Evolutionary conservation across 1,140 invertebrate genomes (phyloP).

Genomic region (Stegodyphus mimosarum): DNA sequence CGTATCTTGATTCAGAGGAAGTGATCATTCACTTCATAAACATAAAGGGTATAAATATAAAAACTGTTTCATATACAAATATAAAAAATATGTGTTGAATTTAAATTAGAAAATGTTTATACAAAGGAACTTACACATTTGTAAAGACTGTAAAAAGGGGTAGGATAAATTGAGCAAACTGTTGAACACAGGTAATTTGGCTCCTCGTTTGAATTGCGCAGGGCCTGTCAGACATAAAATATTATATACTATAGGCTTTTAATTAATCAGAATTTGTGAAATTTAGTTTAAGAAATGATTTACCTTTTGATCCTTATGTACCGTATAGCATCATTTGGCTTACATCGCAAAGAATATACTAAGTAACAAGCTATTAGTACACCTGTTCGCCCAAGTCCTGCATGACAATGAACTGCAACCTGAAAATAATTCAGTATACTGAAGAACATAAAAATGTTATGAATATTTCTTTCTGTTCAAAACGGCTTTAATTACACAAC

Average conservation of each 20-base stretch:
- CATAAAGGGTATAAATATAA: no score
- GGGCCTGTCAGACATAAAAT: slow-evolving; percentile 68
- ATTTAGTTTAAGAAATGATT: background rate
- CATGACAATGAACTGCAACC: slow-evolving; percentile 87
- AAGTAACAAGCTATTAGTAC: slow-evolving; percentile 88
- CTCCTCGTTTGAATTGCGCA: slow-evolving; percentile 83
- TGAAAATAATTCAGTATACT: slow-evolving; percentile 8
- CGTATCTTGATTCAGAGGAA: no score
- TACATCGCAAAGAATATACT: slow-evolving; percentile 80
- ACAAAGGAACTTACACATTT: slow-evolving; percentile 62
- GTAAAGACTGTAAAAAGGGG: slow-evolving; percentile 83
- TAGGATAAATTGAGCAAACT: slow-evolving; percentile 84
- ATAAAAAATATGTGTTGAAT: no score
- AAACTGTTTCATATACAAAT: no score
- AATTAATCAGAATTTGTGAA: background rate
- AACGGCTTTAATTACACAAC: no score
- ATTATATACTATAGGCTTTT: background rate
- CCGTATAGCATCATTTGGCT: slow-evolving; percentile 82
- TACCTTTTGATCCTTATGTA: slow-evolving; percentile 81
- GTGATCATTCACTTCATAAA: no score
- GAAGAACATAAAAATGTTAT: no score
- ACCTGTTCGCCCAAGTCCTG: slow-evolving; percentile 86
- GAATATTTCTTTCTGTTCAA: no score
- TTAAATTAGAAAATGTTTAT: no score
- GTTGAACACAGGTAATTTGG: slow-evolving; percentile 83